phyloP scores from a whole-genome alignment of 2,888 invertebrate species.

The Oscheius myriophilus region DNA sequence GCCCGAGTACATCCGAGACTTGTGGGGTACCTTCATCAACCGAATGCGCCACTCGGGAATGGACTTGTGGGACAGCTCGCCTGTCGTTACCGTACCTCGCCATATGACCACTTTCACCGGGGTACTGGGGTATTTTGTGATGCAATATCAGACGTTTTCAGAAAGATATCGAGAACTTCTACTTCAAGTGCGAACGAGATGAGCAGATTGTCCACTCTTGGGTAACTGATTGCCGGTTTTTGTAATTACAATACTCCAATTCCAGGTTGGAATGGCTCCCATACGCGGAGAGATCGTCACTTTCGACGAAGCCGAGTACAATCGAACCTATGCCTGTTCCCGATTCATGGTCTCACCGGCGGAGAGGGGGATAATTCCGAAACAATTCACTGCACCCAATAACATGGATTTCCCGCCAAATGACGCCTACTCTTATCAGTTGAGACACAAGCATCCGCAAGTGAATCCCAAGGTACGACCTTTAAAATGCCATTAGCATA shows the following conservation, averaged over 20 bases:
- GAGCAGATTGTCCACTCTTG: background rate
- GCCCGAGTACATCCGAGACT: background rate
- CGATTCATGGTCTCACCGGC: constrained; percentile 1
- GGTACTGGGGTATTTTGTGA: no score
- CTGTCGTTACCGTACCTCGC: background rate
- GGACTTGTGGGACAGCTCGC: background rate
- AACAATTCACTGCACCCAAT: background rate
- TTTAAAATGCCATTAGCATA: background rate
- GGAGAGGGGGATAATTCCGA: background rate
- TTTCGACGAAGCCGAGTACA: constrained; percentile 9
- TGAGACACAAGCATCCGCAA: constrained; percentile 4
- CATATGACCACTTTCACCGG: background rate
- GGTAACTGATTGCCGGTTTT: background rate
- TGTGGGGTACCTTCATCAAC: constrained; percentile 13
- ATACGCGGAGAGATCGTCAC: background rate
- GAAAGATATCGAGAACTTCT: background rate
- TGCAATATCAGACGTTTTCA: background rate
- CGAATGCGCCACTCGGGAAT: constrained; percentile 10
- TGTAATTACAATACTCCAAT: background rate
- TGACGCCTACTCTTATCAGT: background rate
- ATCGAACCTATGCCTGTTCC: background rate
- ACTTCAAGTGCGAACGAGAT: constrained; percentile 7
- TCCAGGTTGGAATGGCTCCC: constrained; percentile 1
- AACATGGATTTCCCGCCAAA: no score
- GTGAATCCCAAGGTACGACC: background rate